A percentile compares a stretch with the other conserved stretches of the same genome.
phyloP scores from a whole-genome alignment of 2,113 vertebrate species.

The Perca fluviatilis region DNA sequence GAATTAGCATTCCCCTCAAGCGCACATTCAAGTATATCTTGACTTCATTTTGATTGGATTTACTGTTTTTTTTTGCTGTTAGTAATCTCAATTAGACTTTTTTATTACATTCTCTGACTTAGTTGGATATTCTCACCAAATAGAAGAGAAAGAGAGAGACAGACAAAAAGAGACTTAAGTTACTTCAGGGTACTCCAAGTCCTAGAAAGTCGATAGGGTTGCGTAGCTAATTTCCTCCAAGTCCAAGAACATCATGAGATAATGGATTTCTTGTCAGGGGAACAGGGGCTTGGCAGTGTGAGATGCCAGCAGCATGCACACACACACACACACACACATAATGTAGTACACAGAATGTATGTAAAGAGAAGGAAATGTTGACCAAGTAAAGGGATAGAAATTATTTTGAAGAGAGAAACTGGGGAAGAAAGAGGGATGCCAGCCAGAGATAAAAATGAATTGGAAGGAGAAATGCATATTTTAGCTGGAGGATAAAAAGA shows the following conservation, averaged over 20 bases:
- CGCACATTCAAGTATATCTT: too few relatives aligned
- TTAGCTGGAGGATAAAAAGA: constrained; percentile 51
- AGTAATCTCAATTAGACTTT: too few relatives aligned
- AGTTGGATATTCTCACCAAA: constrained; percentile 19
- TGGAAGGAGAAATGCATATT: constrained; percentile 38
- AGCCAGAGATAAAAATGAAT: constrained; percentile 44
- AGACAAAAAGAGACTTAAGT: constrained; percentile 41
- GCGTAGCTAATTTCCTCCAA: constrained; percentile 68
- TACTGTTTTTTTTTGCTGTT: neutral
- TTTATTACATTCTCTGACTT: constrained; percentile 3
- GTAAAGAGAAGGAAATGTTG: constrained; percentile 21
- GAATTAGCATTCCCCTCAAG: neutral
- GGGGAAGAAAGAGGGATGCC: neutral
- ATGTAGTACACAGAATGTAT: neutral
- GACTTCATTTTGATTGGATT: neutral
- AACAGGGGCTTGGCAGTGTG: constrained; percentile 41
- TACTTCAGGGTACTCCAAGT: constrained; percentile 39
- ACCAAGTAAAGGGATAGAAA: constrained; percentile 29
- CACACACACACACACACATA: neutral
- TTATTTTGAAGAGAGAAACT: constrained; percentile 7
- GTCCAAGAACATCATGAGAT: constrained; percentile 67
- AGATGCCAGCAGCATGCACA: constrained; percentile 10
- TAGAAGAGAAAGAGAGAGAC: constrained; percentile 4
- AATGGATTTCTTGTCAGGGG: constrained; percentile 69
- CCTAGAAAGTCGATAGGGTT: constrained; percentile 49